Percentiles rank a stretch among this genome's conserved stretches.
These are phyloP conservation scores for Agonum fuliginosum DNA, from an alignment of 2,888 invertebrate genomes.

Conservation along the genomic window DNA sequence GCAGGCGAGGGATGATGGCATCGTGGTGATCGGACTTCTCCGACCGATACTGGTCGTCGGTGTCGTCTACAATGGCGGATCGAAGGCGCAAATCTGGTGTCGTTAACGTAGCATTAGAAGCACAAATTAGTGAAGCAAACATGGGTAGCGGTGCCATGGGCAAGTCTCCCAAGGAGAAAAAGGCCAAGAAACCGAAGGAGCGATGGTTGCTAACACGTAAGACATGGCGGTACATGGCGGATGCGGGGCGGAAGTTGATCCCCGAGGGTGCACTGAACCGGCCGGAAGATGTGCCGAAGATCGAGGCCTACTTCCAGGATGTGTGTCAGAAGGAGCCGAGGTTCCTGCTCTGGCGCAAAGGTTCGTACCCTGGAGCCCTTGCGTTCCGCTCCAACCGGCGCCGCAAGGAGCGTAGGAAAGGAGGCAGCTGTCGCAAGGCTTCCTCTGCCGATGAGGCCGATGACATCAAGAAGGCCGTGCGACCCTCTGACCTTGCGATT, in stretches of 20 bases:
- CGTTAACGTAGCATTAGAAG: constrained; percentile 70
- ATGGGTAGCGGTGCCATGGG: constrained; percentile 73
- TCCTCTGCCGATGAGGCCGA: constrained; percentile 81
- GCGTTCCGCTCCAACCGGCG: constrained; percentile 76
- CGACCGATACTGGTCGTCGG: neutral
- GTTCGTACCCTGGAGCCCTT: constrained; percentile 86
- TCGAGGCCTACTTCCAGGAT: constrained; percentile 90
- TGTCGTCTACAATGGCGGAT: constrained; percentile 66
- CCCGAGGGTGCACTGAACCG: constrained; percentile 87
- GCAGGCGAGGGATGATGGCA: neutral
- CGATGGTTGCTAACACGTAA: constrained; percentile 92
- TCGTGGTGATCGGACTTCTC: neutral
- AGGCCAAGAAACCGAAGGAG: constrained; percentile 80
- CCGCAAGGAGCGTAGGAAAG: constrained; percentile 76
- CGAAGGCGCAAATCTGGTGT: constrained; percentile 65
- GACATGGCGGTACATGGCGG: constrained; percentile 95
- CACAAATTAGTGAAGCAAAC: constrained; percentile 71
- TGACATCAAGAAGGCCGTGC: constrained; percentile 73
- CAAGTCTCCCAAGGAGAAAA: constrained; percentile 74
- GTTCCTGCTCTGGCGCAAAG: constrained; percentile 88
- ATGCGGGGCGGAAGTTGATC: constrained; percentile 88
- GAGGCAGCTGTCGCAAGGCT: constrained; percentile 81
- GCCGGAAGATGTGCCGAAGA: constrained; percentile 84
- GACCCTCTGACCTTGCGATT: constrained; percentile 70
- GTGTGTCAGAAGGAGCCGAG: constrained; percentile 86